Percentiles rank a stretch among this genome's conserved stretches.
These are phyloP conservation scores for Drosophila nr. perissopoda DNA, from an alignment of 2,888 invertebrate genomes.

Conservation along the genomic window DNA sequence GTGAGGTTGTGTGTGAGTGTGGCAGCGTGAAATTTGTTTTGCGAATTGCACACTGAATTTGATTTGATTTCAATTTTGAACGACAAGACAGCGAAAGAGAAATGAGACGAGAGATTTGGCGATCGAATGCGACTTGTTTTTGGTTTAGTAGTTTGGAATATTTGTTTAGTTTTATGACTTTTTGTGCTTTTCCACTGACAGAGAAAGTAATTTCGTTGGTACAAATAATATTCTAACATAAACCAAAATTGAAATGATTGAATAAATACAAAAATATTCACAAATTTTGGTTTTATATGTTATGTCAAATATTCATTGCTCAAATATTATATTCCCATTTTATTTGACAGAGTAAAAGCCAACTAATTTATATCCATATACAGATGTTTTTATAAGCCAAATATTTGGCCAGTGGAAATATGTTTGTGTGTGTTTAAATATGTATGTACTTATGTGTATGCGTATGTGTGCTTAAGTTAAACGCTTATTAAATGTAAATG, in stretches of 20 bases:
- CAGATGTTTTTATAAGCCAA: not conserved
- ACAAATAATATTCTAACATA: not conserved
- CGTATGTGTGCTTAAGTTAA: slow-evolving; percentile 53
- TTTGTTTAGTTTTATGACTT: not conserved
- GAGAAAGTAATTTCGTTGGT: slow-evolving; percentile 4
- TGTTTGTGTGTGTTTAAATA: slow-evolving; percentile 22
- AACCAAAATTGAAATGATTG: not conserved
- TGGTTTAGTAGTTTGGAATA: slow-evolving; percentile 7
- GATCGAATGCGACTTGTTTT: slow-evolving; percentile 18
- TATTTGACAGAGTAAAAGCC: not conserved
- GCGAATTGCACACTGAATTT: slow-evolving; percentile 43
- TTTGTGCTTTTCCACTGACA: slow-evolving; percentile 48
- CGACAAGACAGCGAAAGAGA: slow-evolving; percentile 46
- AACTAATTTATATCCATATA: not conserved
- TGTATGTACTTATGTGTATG: slow-evolving; percentile 35
- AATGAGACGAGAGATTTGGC: slow-evolving; percentile 42
- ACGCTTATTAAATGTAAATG: slow-evolving; percentile 34
- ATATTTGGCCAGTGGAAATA: slow-evolving; percentile 29
- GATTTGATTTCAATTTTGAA: slow-evolving; percentile 47
- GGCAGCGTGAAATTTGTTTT: slow-evolving; percentile 59
- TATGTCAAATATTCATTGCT: not conserved
- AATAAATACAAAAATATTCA: not conserved
- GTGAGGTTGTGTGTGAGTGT: slow-evolving; percentile 20
- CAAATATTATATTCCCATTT: not conserved
- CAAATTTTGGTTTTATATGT: not conserved